Conservation (phyloP, 2,888 invertebrate species). For the Plagodis pulveraria region DNA sequence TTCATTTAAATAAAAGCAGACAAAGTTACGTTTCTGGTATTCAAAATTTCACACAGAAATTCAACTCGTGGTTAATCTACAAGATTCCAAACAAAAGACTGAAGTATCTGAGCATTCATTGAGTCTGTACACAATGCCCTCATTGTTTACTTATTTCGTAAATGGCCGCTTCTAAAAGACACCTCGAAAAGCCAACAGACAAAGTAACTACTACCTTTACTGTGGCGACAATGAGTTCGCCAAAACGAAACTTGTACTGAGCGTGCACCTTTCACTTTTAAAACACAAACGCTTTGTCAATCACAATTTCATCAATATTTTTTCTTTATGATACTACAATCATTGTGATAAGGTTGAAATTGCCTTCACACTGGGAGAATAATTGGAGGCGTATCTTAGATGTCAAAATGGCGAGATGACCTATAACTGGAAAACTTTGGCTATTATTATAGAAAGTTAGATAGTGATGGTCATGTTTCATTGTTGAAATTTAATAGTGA, state of each 20-base stretch:
- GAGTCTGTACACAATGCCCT: slow-evolving; percentile 8
- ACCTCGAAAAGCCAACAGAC: slow-evolving; percentile 6
- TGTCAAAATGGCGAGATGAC: slow-evolving; percentile 28
- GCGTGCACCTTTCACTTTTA: slow-evolving; percentile 55
- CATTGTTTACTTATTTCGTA: slow-evolving; percentile 16
- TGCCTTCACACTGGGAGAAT: slow-evolving; percentile 18
- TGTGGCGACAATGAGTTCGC: slow-evolving; percentile 22
- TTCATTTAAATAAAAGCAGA: too few relatives aligned
- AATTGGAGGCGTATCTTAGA: slow-evolving; percentile 28
- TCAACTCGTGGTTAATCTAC: neutral
- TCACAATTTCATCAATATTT: slow-evolving; percentile 28
- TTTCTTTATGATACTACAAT: slow-evolving; percentile 3
- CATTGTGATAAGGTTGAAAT: slow-evolving; percentile 22
- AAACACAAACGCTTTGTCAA: slow-evolving; percentile 33
- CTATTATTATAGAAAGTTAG: slow-evolving; percentile 29
- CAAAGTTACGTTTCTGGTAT: too few relatives aligned
- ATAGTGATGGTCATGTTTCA: neutral
- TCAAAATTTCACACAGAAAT: neutral
- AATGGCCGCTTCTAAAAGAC: slow-evolving; percentile 3
- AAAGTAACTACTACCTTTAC: slow-evolving; percentile 9
- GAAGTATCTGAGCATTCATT: slow-evolving; percentile 15
- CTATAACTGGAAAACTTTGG: slow-evolving; percentile 21
- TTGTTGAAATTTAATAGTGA: neutral
- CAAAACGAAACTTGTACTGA: slow-evolving; percentile 54
- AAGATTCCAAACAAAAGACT: slow-evolving; percentile 10